Evolutionary conservation across 2,113 vertebrate species (phyloP).

Genomic region (Indri indri): DNA sequence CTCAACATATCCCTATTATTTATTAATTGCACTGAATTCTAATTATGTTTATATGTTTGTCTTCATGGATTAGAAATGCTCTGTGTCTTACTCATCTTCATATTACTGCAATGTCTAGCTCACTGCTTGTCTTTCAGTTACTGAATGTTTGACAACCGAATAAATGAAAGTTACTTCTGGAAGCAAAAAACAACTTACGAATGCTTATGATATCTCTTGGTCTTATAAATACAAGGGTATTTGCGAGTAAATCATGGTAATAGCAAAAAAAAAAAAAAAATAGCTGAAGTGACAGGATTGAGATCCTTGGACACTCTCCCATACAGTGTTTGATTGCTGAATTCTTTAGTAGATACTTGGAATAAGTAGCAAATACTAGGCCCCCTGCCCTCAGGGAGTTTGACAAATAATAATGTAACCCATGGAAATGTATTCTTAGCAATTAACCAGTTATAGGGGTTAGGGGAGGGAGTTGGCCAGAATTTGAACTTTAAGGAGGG

Average conservation of each 20-base stretch:
- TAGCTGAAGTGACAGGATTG: neutral
- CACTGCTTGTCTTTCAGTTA: neutral
- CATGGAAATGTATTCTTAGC: neutral
- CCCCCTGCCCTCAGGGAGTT: neutral
- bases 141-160: neutral
- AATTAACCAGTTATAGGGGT: neutral
- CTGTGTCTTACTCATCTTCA: neutral
- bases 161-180: neutral
- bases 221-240: neutral
- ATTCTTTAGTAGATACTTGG: neutral
- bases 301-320: neutral
- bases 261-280: neutral
- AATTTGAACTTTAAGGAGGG: slow-evolving; percentile 11
- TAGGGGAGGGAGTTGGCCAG: neutral
- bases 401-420: neutral
- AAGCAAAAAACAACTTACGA: neutral
- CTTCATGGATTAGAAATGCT: neutral
- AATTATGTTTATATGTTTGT: neutral
- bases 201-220: neutral
- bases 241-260: neutral
- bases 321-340: neutral
- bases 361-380: neutral
- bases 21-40: neutral
- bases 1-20: neutral
- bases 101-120: neutral